Evolutionary conservation across 2,888 invertebrate species (phyloP).

Genomic region (Coecobrya sp.): DNA sequence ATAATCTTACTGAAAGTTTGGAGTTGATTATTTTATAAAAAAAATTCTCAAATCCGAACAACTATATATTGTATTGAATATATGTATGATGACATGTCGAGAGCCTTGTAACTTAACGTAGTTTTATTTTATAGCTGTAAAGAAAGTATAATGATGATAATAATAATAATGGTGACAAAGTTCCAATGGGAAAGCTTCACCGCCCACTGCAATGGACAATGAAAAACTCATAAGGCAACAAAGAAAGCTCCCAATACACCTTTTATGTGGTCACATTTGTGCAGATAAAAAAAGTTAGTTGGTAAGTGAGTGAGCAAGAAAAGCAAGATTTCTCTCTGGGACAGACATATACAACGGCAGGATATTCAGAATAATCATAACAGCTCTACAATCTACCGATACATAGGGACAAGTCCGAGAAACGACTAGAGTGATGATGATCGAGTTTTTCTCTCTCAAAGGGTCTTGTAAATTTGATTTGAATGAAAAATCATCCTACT

Average conservation of each 20-base stretch:
- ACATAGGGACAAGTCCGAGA: not conserved
- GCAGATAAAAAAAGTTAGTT: not conserved
- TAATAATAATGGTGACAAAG: not conserved
- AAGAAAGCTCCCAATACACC: not conserved
- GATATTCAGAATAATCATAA: too few species aligned
- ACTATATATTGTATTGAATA: not conserved
- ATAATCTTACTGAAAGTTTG: too few species aligned
- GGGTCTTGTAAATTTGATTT: constrained; percentile 66
- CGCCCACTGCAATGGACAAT: constrained; percentile 29
- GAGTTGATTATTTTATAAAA: too few species aligned
- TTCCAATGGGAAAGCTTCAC: not conserved
- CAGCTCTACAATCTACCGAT: too few species aligned
- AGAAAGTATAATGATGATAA: not conserved
- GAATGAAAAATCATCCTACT: constrained; percentile 62
- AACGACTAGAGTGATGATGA: not conserved
- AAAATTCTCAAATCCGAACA: too few species aligned
- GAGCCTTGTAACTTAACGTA: not conserved
- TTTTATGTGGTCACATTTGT: not conserved
- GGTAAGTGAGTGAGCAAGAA: not conserved
- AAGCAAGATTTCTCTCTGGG: too few species aligned
- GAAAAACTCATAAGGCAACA: not conserved
- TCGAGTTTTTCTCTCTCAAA: constrained; percentile 38
- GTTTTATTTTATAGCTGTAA: not conserved
- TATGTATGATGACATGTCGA: not conserved
- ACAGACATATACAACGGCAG: too few species aligned